Base-by-base conservation (phyloP, 2,888 invertebrate species). In the Caenorhabditis macrosperma region DNA sequence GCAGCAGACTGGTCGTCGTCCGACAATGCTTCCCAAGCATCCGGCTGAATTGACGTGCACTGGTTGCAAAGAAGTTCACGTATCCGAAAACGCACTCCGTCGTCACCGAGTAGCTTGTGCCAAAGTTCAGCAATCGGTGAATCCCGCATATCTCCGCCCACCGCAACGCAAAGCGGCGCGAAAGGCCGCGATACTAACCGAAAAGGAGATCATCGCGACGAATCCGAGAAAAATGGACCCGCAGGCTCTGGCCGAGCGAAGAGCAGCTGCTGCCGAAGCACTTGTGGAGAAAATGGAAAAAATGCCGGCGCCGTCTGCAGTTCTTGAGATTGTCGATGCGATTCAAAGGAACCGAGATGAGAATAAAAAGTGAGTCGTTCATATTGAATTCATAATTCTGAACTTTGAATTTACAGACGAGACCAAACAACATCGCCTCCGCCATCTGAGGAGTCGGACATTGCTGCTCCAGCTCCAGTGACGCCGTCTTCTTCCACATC, bases 31-130 rank as follows among this genome's bases (percentile, higher is more conserved):
- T 9, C 67, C 67, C 0, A 48, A 35, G 17, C 10, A 41, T 0
- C 28, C 55, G 9, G 6, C n/a, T 0, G 33, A 68, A 2, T 64
- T 41, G 5, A 28, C 12, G 17, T 79, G 79, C 48, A 20, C 64
- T 1, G 79, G 68, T 22, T 79, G 79, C 28, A 52, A 61, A 1
- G 57, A 66, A n/a, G 7, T 52, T 2, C 50, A 77, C 24, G 71
- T 61, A 12, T 75, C 82, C 0, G 82, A 80, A 41, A 81, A 82
- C 41, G 74, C 80, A 0, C 67, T 82, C 0, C 28, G 80, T 46
- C 38, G 82, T 24, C 82, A 82, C 55, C 69, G 80, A 4, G 44
- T 35, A 3, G 55, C 44, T 0, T 82, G 82, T 17, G 24, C 52
- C 4, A 59, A 74, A 15, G 59, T 61, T 24, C 60, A 64, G 10